Base-by-base conservation (phyloP, 2,888 invertebrate genomes). In the Drosophila anceps region DNA sequence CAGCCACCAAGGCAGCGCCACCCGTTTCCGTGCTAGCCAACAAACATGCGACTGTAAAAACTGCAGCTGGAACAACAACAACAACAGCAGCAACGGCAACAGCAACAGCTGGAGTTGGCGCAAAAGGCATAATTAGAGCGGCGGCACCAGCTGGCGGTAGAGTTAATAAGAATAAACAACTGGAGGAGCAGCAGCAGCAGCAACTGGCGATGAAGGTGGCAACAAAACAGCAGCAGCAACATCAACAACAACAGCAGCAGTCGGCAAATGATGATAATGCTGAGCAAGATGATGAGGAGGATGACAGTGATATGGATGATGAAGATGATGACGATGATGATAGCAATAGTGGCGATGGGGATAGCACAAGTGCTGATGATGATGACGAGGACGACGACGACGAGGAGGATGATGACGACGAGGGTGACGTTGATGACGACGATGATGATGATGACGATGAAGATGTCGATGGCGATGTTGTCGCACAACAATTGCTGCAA, bases 281-380 rank as follows among this genome's bases (percentile, higher is more conserved):
- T 24, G 44, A 44, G 46, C 27, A 29, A 12, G 24, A 37, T 27
- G 54, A 55, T 20, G 54, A 29, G 27, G 54, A 18, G 18, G 72
- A 74, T 4, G 79, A 81, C 1, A 73, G 76, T 15, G 79, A 78
- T n/a, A 78, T 74, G 27, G 79, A 82, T 7, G 90, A 41, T 8
- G 91, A 41, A 10, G 53, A 61, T 62, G 79, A 82, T 13, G 90
- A 41, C 4, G 43, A 41, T 10, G 53, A 61, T 59, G 84, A 79
- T n/a, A 80, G 73, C 37, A 82, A 79, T 20, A 48, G 64, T n/a
- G 84, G 69, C 13, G 84, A 86, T 24, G 78, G 60, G 13, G 65
- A 39, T 31, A 68, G 54, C 54, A 66, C n/a, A 18, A 65, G 43
- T 29, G 69, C 24, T 9, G 82, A 70, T 10, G 76, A 59, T n/a